These are phyloP conservation scores for Columba livia DNA, from an alignment of 2,113 vertebrate species.

Conservation along the genomic window DNA sequence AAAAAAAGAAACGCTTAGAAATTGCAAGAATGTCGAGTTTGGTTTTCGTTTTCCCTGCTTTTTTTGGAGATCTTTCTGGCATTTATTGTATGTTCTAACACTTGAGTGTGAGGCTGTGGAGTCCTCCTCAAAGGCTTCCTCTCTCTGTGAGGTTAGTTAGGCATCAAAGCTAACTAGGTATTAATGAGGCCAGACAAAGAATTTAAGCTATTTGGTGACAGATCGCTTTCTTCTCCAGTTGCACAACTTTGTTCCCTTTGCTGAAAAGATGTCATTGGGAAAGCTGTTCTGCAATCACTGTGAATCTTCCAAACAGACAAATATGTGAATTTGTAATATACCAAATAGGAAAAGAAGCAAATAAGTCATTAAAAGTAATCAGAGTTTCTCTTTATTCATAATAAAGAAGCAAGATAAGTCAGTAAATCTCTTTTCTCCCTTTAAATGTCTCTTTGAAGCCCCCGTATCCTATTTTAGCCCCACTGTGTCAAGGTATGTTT, in stretches of 20 bases:
- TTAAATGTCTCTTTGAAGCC: background rate
- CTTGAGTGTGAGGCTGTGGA: slow-evolving; percentile 21
- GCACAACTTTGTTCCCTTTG: background rate
- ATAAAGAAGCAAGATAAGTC: background rate
- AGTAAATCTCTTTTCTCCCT: background rate
- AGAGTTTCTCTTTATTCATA: background rate
- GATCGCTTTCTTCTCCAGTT: background rate
- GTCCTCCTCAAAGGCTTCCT: slow-evolving; percentile 24
- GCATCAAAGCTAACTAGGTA: slow-evolving; percentile 34
- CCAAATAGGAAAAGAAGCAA: background rate
- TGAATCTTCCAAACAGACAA: background rate
- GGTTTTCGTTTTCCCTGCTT: slow-evolving; percentile 14
- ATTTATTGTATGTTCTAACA: slow-evolving; percentile 1
- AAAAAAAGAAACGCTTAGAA: background rate
- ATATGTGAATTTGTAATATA: background rate
- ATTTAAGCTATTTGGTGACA: background rate
- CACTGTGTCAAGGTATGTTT: background rate
- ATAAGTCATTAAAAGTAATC: background rate
- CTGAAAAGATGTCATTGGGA: background rate
- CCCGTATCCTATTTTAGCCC: background rate
- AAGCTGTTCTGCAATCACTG: background rate
- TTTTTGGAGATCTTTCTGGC: slow-evolving; percentile 22
- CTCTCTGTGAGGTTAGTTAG: slow-evolving; percentile 4
- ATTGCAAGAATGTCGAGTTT: slow-evolving; percentile 17
- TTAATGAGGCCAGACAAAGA: slow-evolving; percentile 15